These are phyloP conservation scores for Helarctos malayanus DNA, from an alignment of 2,797 vertebrate species.

Conservation along the genomic window DNA sequence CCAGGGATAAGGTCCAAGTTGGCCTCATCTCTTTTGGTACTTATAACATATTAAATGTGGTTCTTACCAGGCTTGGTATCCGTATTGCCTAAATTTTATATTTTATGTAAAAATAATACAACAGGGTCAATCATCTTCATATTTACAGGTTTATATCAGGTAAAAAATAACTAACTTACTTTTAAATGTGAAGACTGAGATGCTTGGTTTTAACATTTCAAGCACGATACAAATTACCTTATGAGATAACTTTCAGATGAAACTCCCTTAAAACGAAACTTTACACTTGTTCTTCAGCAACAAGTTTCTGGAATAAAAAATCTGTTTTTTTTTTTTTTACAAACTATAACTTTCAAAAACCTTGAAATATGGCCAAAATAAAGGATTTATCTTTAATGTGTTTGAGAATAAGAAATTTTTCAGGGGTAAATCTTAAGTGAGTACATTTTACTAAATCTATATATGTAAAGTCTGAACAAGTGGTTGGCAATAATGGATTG, in stretches of 20 bases:
- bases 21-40: neutral
- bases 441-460: constrained; percentile 74
- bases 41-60: neutral
- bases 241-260: neutral
- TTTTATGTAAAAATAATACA: constrained; percentile 38
- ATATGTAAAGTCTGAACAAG: constrained; percentile 77
- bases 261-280: constrained; percentile 30
- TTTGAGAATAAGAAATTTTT: constrained; percentile 72
- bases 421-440: constrained; percentile 47
- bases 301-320: constrained; percentile 56
- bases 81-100: neutral
- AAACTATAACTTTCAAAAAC: constrained; percentile 70
- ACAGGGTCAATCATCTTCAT: neutral
- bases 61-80: neutral
- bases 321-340: neutral
- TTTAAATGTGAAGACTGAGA: constrained; percentile 28
- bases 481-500: constrained; percentile 81
- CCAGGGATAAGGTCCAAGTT: neutral
- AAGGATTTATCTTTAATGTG: constrained; percentile 68
- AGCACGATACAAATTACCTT: constrained; percentile 25
- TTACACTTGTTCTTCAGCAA: constrained; percentile 37
- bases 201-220: constrained; percentile 15
- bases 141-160: neutral
- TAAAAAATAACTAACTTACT: constrained; percentile 48
- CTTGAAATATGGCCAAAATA: constrained; percentile 73